phyloP scores from a whole-genome alignment of 2,797 vertebrate species.

The Coracias cyanogaster region DNA sequence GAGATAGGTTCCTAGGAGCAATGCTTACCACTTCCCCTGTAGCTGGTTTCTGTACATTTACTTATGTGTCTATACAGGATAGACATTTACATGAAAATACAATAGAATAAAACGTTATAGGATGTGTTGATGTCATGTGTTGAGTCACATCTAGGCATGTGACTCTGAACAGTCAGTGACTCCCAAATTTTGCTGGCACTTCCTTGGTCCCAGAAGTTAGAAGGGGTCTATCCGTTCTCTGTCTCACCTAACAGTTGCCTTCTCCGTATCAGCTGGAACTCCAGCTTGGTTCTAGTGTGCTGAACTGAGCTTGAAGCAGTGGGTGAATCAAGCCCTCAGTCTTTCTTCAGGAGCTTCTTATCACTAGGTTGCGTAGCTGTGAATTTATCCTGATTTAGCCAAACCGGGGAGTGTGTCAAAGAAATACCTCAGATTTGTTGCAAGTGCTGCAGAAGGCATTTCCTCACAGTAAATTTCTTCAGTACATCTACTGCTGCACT shows the following conservation, averaged over 20 bases:
- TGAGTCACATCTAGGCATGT: neutral
- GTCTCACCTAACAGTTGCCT: neutral
- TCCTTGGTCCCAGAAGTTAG: neutral
- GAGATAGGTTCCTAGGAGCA: neutral
- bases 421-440: neutral
- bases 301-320: neutral
- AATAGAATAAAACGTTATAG: neutral
- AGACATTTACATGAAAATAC: neutral
- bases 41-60: neutral
- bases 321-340: neutral
- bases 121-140: neutral
- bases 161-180: neutral
- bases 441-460: neutral
- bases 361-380: neutral
- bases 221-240: neutral
- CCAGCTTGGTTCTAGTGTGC: neutral
- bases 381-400: neutral
- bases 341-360: neutral
- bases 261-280: neutral
- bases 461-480: neutral
- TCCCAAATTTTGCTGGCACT: accelerated
- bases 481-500: neutral
- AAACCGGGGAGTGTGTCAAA: neutral
- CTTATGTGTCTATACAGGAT: neutral
- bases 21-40: neutral